Evolutionary conservation across 2,888 invertebrate species (phyloP), one percentile per base, ranked within the genome.

Genomic region (Spatulosminthurus flaviceps): DNA sequence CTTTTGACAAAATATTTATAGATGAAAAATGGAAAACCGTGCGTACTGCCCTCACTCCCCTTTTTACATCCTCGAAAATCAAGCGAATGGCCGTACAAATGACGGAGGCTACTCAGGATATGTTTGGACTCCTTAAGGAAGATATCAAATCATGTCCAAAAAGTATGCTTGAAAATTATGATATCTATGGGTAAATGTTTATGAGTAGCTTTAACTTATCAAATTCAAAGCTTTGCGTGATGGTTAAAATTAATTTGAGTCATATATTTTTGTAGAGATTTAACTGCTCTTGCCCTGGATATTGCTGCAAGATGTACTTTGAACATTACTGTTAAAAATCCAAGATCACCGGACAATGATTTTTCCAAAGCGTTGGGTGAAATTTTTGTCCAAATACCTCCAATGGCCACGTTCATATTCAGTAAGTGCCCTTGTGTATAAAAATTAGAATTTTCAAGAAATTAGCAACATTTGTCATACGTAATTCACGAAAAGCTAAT

Each of bases 261-360:
- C n/a, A n/a, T n/a, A n/a, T n/a, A n/a, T n/a, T n/a, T n/a, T n/a
- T n/a, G n/a, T n/a, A n/a, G n/a, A n/a, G n/a, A n/a, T n/a, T n/a
- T n/a, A n/a, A n/a, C n/a, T n/a, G n/a, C n/a, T n/a, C n/a, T 24
- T 11, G 22, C 7, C 2, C 4, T 26, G 24, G 64, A 64, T 64
- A 9, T 22, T 5, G 24, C 26, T 64, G 22, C 64, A n/a, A 21
- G 64, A 24, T 24, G 22, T 9, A 64, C 64, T 16, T 9, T 64
- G 2, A 64, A 64, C 64, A 64, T 64, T 64, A 51, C 51, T 60
- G 43, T 73, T 60, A 82, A 82, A 26, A 79, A 82, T 70, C 60
- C 79, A 0, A 79, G 81, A 73, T 79, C 82, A 72, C 83, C 83
- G 11, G 76, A 83, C 71, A 83, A 84, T 80, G 79, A 81, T 41